A percentile compares a stretch with the other conserved stretches of the same genome.
Evolutionary conservation across 2,888 invertebrate species (phyloP).

Genomic region (Ormia ochracea): DNA sequence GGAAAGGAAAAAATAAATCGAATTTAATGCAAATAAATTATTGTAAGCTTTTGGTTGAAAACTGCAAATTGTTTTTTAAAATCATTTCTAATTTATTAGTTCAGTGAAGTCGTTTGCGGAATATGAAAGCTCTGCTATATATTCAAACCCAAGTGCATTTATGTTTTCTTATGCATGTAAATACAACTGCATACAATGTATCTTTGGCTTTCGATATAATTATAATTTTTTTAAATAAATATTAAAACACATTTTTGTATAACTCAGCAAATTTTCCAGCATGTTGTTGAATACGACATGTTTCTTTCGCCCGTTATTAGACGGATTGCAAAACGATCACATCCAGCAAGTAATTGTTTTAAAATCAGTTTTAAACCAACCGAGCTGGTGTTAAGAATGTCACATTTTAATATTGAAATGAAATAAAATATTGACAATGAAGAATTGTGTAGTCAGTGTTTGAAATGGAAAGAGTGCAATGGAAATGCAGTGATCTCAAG

Average conservation of each 20-base stretch:
- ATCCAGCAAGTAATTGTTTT: conserved; percentile 20
- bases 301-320: conserved; percentile 2
- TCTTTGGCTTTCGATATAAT: conserved; percentile 14
- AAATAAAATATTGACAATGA: neutral
- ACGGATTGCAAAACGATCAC: conserved; percentile 52
- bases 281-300: conserved; percentile 34
- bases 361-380: conserved; percentile 52
- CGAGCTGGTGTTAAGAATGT: conserved; percentile 55
- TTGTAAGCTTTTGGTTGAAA: too few species aligned
- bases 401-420: conserved; percentile 14
- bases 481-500: too few species aligned
- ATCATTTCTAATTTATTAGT: too few species aligned
- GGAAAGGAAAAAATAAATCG: too few species aligned
- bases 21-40: too few species aligned
- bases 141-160: neutral
- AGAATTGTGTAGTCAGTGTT: too few species aligned
- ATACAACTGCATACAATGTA: neutral
- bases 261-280: conserved; percentile 51
- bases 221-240: neutral
- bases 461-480: too few species aligned
- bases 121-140: neutral
- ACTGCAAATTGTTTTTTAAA: too few species aligned
- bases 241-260: too few species aligned
- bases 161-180: conserved; percentile 23
- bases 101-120: too few species aligned